These are phyloP conservation scores for Zapus hudsonius DNA, from an alignment of 2,113 vertebrate genomes.

Conservation along the genomic window DNA sequence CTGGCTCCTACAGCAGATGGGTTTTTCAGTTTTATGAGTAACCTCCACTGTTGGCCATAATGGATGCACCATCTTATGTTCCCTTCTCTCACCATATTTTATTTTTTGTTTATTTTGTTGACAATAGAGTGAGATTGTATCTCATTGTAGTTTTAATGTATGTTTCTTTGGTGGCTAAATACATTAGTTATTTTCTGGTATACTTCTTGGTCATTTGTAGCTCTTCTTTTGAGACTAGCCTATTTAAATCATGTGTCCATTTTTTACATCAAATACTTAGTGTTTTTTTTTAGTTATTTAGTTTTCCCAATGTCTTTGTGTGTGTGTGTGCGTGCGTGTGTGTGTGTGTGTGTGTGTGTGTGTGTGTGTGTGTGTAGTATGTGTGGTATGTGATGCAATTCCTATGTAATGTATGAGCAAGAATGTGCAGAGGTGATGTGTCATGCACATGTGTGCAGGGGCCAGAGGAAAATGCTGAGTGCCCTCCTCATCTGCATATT, in stretches of 20 bases:
- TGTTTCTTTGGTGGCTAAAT: not conserved
- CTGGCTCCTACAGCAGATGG: not conserved
- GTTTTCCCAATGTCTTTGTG: not conserved
- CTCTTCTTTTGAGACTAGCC: not conserved
- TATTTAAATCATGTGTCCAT: not conserved
- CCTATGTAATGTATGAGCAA: no score
- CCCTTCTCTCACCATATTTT: not conserved
- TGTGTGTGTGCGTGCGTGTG: no score
- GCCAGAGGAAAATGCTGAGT: no score
- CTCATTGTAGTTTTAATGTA: not conserved
- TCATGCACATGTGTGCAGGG: no score
- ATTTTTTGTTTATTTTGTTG: not conserved
- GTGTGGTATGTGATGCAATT: no score
- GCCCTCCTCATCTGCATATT: no score
- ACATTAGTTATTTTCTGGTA: not conserved
- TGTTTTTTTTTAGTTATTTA: not conserved
- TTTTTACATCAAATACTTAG: not conserved
- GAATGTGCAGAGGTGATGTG: no score
- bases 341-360: not conserved
- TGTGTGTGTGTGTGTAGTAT: not conserved
- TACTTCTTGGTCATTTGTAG: not conserved
- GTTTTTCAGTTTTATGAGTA: not conserved
- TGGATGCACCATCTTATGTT: not conserved
- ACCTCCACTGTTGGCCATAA: not conserved
- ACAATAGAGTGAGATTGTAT: not conserved